Base-by-base conservation (phyloP, 2,888 invertebrate species). In the Thymelicus lineola region DNA sequence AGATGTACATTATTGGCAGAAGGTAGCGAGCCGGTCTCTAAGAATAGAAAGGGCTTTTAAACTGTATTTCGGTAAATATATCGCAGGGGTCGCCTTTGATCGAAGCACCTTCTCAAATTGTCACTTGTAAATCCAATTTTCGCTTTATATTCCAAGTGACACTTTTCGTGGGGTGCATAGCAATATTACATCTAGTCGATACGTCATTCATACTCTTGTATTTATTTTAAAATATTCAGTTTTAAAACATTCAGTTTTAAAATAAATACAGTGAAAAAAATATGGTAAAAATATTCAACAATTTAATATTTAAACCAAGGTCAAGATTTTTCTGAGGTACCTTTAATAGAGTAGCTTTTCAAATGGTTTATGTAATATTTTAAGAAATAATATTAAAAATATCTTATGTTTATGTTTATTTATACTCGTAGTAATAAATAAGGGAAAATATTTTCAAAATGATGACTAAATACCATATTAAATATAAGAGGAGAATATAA, bases 81-180 rank as follows among this genome's bases (percentile, higher is more conserved):
- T 86, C 82, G 85, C 73, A 82, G 85, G 89, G 91, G 87, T 87
- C 83, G 87, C 85, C 83, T 91, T 91, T 92, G 91, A 93, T 89
- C 87, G 91, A 85, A 88, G 86, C 87, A 87, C 88, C 86, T 88
- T 87, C 86, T 86, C 82, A 91, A 87, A 91, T 93, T 90, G 92
- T 93, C 90, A 92, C 88, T 84, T 89, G 86, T 88, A 91, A 94
- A 94, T 93, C 88, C 91, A 93, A 94, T 94, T 94, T 91, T 88
- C 88, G 88, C 89, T 90, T 87, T 89, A 91, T 90, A 93, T 89
- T 87, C 89, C 79, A 85, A 88, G 88, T 86, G 89, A 87, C 86
- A 83, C 79, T 82, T 86, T 78, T 81, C 84, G 83, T 81, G 80
- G 87, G 88, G 88, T 86, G 86, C 80, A 79, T 73, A 75, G 74